A percentile compares a stretch with the other conserved stretches of the same genome.
Evolutionary conservation across 2,113 vertebrate species (phyloP).

Genomic region (Turdus rufiventris): DNA sequence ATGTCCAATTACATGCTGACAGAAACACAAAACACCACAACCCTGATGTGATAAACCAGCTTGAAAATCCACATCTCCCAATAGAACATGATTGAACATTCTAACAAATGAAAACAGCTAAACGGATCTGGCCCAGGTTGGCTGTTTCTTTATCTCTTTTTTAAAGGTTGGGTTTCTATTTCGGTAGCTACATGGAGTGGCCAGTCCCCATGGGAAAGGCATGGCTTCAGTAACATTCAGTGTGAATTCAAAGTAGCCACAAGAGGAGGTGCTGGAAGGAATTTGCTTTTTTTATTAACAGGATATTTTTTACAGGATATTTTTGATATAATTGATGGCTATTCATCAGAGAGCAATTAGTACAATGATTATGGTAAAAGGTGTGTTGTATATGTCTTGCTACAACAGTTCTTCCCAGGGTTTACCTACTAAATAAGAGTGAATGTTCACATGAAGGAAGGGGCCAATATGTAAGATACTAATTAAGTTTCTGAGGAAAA

Average conservation of each 20-base stretch:
- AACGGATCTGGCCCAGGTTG: not conserved
- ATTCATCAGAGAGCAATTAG: not conserved
- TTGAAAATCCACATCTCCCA: not conserved
- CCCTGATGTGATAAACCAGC: not conserved
- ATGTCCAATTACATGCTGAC: not conserved
- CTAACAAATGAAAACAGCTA: not conserved
- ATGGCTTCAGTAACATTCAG: not conserved
- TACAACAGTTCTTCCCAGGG: not conserved
- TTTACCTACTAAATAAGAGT: not conserved
- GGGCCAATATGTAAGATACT: not conserved
- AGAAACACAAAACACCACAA: not conserved
- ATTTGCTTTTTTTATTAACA: accelerated
- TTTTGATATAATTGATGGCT: not conserved
- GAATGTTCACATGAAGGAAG: not conserved
- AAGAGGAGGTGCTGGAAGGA: not conserved
- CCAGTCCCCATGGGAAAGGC: not conserved
- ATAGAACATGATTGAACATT: not conserved
- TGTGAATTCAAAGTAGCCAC: not conserved
- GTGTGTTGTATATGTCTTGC: not conserved
- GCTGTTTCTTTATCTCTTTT: not conserved
- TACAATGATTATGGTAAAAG: not conserved
- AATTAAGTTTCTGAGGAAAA: not conserved
- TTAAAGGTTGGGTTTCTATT: not conserved
- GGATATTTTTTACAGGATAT: not conserved
- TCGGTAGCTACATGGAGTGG: accelerated